Percentiles rank a stretch among this genome's conserved stretches.
These are phyloP conservation scores for Hypotaenidia okinawae DNA, from an alignment of 2,797 vertebrate species.

Conservation along the genomic window DNA sequence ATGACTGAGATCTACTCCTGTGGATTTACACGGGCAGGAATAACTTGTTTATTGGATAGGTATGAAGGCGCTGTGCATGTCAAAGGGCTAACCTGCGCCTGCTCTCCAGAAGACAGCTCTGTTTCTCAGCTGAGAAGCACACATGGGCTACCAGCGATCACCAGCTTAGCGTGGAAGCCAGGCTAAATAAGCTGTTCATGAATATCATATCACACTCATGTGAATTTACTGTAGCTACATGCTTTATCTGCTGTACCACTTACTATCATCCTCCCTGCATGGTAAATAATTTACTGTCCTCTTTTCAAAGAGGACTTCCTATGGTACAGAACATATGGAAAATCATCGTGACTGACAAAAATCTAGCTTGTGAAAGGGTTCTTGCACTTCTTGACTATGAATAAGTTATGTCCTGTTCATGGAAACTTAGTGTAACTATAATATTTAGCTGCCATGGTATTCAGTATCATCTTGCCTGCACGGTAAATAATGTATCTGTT, in stretches of 20 bases:
- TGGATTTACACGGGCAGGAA: background rate
- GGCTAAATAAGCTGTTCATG: background rate
- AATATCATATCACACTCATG: background rate
- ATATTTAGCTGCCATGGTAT: background rate
- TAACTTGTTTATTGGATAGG: background rate
- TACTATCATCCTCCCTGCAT: background rate
- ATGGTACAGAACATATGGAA: background rate
- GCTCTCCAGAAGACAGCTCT: background rate
- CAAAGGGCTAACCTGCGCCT: background rate
- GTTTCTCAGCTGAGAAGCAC: background rate
- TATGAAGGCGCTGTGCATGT: background rate
- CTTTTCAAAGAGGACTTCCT: background rate
- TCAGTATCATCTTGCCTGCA: conserved; percentile 11
- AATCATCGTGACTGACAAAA: conserved; percentile 15
- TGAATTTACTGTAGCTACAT: background rate
- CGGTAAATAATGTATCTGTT: conserved; percentile 57
- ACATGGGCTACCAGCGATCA: accelerated
- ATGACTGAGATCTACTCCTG: background rate
- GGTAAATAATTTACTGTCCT: conserved; percentile 55
- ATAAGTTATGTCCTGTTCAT: conserved; percentile 42
- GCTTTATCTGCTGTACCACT: conserved; percentile 14
- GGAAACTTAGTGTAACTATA: conserved; percentile 25
- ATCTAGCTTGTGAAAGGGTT: background rate
- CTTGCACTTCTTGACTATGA: conserved; percentile 32
- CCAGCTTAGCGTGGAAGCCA: background rate